Conservation (phyloP, 2,888 invertebrate species). For the Hypomecis punctinalis region DNA sequence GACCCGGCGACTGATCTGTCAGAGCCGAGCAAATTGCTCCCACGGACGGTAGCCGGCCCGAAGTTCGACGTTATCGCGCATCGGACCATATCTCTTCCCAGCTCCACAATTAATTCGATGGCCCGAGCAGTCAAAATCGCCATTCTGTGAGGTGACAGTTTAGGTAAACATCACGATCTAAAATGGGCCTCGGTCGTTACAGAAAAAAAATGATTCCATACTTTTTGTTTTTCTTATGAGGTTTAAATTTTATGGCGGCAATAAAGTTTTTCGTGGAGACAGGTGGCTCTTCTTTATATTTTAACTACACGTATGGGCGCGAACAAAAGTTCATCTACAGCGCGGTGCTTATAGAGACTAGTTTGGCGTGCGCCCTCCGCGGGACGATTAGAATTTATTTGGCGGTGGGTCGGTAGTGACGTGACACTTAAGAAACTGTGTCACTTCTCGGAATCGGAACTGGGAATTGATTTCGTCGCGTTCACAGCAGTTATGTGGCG, state of each 20-base stretch:
- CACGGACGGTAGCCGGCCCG: slow-evolving; percentile 66
- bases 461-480: slow-evolving; percentile 82
- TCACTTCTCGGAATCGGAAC: slow-evolving; percentile 84
- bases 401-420: slow-evolving; percentile 82
- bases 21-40: slow-evolving; percentile 73
- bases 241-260: slow-evolving; percentile 83
- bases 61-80: slow-evolving; percentile 71
- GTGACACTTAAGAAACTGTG: slow-evolving; percentile 84
- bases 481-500: slow-evolving; percentile 79
- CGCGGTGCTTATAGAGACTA: slow-evolving; percentile 67
- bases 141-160: slow-evolving; percentile 83
- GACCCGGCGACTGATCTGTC: slow-evolving; percentile 63
- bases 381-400: slow-evolving; percentile 80
- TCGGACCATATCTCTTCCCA: slow-evolving; percentile 78
- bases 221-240: slow-evolving; percentile 80
- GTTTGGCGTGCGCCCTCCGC: slow-evolving; percentile 67
- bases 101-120: slow-evolving; percentile 80
- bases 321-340: slow-evolving; percentile 67
- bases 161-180: slow-evolving; percentile 81
- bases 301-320: slow-evolving; percentile 67
- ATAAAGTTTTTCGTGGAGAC: slow-evolving; percentile 85
- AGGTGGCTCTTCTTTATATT: slow-evolving; percentile 84
- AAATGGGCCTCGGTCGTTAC: slow-evolving; percentile 78
- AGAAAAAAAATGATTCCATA: slow-evolving; percentile 72
- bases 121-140: slow-evolving; percentile 81